A percentile compares a stretch with the other conserved stretches of the same genome.
phyloP scores from a whole-genome alignment of 2,888 invertebrate species.

The Calameuta idolon region DNA sequence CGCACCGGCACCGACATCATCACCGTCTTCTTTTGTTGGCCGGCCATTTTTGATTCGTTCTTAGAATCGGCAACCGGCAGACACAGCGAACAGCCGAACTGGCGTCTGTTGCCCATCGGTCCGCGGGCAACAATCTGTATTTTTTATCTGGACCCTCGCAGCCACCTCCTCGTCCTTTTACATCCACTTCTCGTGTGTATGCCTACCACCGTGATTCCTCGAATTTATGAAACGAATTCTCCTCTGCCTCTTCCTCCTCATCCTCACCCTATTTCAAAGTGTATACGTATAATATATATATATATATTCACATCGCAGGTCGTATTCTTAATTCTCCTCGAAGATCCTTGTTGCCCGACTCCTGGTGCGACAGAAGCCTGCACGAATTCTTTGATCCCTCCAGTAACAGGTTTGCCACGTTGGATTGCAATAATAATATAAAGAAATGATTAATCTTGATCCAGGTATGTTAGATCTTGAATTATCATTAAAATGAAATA shows the following conservation, averaged over 20 bases:
- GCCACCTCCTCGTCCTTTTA: slow-evolving; percentile 29
- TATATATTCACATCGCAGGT: background rate
- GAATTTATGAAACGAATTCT: slow-evolving; percentile 41
- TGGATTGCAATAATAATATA: too few species aligned
- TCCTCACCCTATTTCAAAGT: background rate
- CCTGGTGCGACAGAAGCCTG: background rate
- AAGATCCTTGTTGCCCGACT: slow-evolving; percentile 1
- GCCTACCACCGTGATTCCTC: slow-evolving; percentile 34
- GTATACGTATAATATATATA: too few species aligned
- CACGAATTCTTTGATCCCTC: background rate
- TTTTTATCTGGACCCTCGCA: slow-evolving; percentile 23
- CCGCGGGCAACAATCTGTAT: slow-evolving; percentile 39
- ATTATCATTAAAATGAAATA: too few species aligned
- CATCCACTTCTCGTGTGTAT: slow-evolving; percentile 10
- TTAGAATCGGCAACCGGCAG: slow-evolving; percentile 46
- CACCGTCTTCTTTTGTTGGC: slow-evolving; percentile 44
- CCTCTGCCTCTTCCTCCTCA: slow-evolving; percentile 9
- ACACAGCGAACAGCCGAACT: slow-evolving; percentile 15
- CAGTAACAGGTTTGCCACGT: background rate
- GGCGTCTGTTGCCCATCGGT: slow-evolving; percentile 25
- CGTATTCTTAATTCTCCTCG: background rate
- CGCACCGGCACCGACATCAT: slow-evolving; percentile 3
- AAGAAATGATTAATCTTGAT: too few species aligned
- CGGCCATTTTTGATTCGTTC: slow-evolving; percentile 56
- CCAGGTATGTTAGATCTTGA: too few species aligned